These are phyloP conservation scores for Eubasilissa splendida DNA, from an alignment of 2,888 invertebrate genomes.

Conservation along the genomic window DNA sequence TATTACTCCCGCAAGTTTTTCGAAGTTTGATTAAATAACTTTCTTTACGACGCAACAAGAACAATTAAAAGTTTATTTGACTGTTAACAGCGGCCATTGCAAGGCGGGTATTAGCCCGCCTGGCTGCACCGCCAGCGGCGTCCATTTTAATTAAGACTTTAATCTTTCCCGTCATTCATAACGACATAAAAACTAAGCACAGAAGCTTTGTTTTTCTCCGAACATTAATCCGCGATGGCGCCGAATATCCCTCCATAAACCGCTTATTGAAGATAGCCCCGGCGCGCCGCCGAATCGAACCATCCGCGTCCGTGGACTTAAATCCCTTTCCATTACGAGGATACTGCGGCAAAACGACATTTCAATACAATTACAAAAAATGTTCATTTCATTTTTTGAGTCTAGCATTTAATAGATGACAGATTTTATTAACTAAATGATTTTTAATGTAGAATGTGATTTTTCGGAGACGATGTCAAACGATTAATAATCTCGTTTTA, in stretches of 20 bases:
- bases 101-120: background rate
- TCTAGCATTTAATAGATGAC: background rate
- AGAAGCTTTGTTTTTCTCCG: constrained; percentile 37
- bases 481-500: no score
- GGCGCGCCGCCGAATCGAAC: constrained; percentile 38
- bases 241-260: constrained; percentile 48
- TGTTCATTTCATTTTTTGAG: no score
- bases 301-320: background rate
- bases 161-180: constrained; percentile 26
- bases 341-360: background rate
- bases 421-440: background rate
- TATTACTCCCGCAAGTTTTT: no score
- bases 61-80: constrained; percentile 19
- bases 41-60: constrained; percentile 3
- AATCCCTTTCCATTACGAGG: background rate
- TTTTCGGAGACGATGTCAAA: no score
- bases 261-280: constrained; percentile 50
- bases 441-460: background rate
- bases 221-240: constrained; percentile 53
- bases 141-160: constrained; percentile 38
- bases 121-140: background rate
- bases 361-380: background rate
- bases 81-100: constrained; percentile 1
- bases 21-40: no score
- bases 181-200: constrained; percentile 23